Percentiles rank a stretch among this genome's conserved stretches.
phyloP scores from a whole-genome alignment of 2,797 vertebrate genomes.

The Chromis chromis region DNA sequence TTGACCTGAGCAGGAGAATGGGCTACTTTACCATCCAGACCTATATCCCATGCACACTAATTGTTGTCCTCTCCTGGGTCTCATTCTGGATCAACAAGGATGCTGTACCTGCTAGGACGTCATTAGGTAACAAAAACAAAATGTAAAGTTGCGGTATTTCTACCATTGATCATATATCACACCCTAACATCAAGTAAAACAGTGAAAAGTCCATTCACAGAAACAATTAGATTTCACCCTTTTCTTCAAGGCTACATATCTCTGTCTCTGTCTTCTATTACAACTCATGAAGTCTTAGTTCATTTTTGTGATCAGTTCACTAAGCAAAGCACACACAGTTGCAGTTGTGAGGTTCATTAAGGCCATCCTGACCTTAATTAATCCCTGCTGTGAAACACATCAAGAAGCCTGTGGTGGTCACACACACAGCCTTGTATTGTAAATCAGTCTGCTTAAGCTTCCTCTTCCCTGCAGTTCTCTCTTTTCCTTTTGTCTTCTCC shows the following conservation, averaged over 20 bases:
- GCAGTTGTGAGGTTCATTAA: conserved; percentile 58
- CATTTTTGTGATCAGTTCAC: conserved; percentile 31
- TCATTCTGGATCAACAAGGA: conserved; percentile 99
- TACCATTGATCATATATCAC: too few relatives aligned
- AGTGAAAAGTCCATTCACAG: too few relatives aligned
- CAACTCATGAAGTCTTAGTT: conserved; percentile 14
- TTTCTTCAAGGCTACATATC: background rate
- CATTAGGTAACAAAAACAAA: conserved; percentile 86
- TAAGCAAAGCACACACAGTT: conserved; percentile 30
- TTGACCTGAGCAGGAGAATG: conserved; percentile 98
- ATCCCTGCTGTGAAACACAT: conserved; percentile 48
- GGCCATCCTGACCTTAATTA: conserved; percentile 60
- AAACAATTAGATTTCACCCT: too few relatives aligned
- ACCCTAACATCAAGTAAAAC: background rate
- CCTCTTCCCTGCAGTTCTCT: conserved; percentile 23
- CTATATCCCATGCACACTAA: conserved; percentile 98
- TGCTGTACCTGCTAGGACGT: conserved; percentile 97
- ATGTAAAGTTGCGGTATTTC: too few relatives aligned
- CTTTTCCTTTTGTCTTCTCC: conserved; percentile 24
- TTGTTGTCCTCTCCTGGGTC: conserved; percentile 97
- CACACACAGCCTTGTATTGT: conserved; percentile 13
- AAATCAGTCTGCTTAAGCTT: conserved; percentile 17
- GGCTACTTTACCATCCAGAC: conserved; percentile 99
- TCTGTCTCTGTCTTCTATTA: conserved; percentile 1
- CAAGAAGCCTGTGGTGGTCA: conserved; percentile 39